phyloP scores from a whole-genome alignment of 2,797 vertebrate genomes.

The Coranthus polyacanthus region DNA sequence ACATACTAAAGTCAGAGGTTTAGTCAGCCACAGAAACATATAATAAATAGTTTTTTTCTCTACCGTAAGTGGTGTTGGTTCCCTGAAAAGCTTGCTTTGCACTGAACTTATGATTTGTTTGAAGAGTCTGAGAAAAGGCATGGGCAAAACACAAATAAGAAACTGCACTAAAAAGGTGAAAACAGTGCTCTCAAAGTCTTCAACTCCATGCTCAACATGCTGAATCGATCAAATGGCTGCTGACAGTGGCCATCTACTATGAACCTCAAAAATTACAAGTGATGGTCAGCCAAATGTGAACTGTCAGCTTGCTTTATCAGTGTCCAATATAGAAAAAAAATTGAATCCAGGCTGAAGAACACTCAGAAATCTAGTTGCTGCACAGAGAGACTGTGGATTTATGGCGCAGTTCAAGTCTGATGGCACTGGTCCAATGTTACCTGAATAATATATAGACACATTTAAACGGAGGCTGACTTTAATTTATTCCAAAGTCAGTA shows the following conservation, averaged over 20 bases:
- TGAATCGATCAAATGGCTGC: too few relatives aligned
- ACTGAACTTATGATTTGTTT: slow-evolving; percentile 10
- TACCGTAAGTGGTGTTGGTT: slow-evolving; percentile 5
- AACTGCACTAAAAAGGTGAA: background rate
- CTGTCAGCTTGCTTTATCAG: slow-evolving; percentile 21
- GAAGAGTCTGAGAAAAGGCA: slow-evolving; percentile 2
- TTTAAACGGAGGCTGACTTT: slow-evolving; percentile 6
- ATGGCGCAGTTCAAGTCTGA: background rate
- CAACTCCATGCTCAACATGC: background rate
- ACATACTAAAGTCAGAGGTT: slow-evolving; percentile 1
- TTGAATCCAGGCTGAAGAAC: slow-evolving; percentile 22
- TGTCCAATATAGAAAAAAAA: background rate
- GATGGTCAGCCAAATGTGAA: slow-evolving; percentile 1
- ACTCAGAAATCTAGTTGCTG: slow-evolving; percentile 28
- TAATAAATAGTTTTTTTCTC: slow-evolving; percentile 9
- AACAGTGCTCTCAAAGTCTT: background rate
- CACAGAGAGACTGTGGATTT: slow-evolving; percentile 15
- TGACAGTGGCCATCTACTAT: background rate
- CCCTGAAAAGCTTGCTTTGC: slow-evolving; percentile 3
- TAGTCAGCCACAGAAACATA: background rate
- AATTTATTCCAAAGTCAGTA: slow-evolving; percentile 3
- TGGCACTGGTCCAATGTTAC: slow-evolving; percentile 17
- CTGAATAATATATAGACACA: background rate
- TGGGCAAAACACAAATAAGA: background rate
- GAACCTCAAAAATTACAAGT: slow-evolving; percentile 11